Evolutionary conservation across 2,888 invertebrate species (phyloP).

Genomic region (Alloplasta piceator): DNA sequence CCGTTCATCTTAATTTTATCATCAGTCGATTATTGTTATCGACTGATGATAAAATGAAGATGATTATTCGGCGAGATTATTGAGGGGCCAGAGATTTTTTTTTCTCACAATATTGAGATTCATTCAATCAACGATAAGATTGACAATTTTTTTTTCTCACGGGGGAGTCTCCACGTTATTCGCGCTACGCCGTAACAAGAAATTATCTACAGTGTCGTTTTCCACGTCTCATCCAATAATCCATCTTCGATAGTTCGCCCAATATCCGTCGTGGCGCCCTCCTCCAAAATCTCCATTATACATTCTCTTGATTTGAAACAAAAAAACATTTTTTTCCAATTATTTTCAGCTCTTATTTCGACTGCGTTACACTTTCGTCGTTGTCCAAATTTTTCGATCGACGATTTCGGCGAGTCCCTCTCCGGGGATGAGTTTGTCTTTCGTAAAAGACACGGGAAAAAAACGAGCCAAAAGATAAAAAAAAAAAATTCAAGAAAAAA

Average conservation of each 20-base stretch:
- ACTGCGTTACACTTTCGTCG: constrained; percentile 9
- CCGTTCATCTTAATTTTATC: too few relatives aligned
- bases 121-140: constrained; percentile 1
- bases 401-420: constrained; percentile 13
- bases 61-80: too few relatives aligned
- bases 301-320: constrained; percentile 1
- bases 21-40: not conserved
- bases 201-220: constrained; percentile 76
- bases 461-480: not conserved
- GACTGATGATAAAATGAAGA: not conserved
- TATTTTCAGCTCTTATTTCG: not conserved
- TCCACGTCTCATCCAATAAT: constrained; percentile 29
- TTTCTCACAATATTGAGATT: too few relatives aligned
- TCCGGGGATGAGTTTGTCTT: not conserved
- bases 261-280: constrained; percentile 6
- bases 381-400: constrained; percentile 6
- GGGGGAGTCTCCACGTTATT: constrained; percentile 32
- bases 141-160: constrained; percentile 19
- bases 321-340: not conserved
- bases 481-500: constrained; percentile 15
- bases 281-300: constrained; percentile 11
- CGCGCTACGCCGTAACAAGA: constrained; percentile 75
- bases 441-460: not conserved
- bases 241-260: constrained; percentile 18
- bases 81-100: too few relatives aligned